Base-by-base conservation (phyloP, 2,888 invertebrate species). In the Clusia tigrina region DNA sequence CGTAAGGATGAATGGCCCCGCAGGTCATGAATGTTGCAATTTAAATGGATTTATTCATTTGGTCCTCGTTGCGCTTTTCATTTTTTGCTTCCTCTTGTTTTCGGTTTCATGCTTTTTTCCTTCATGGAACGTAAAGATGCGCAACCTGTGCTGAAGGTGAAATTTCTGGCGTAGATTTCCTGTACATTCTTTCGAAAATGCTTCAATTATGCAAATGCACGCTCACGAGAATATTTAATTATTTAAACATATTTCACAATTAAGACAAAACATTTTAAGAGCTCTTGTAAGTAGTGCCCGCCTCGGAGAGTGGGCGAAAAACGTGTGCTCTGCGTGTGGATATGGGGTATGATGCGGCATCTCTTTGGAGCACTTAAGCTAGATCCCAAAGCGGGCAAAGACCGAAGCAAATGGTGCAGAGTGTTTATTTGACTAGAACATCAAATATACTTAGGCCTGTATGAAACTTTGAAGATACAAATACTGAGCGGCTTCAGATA, bases 11-110 rank as follows among this genome's bases (percentile, higher is more conserved):
- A 74, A 77, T 72, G 69, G 69, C 67, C 70, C 73, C 76, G 69
- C 71, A 74, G 74, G 76, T 76, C 78, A 76, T 74, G 74, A 74
- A 78, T 77, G 75, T 74, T 74, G 77, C 74, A 78, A 76, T 78
- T 77, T 74, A 78, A 78, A 78, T 74, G 73, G 73, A 78, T 78
- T 78, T 74, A 78, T 78, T 76, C 75, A 78, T 78, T 78, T 77
- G 70, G 61, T 61, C 66, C 62, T 63, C 24, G 59, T 66, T 60
- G 60, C 60, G 58, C 64, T 54, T 59, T 65, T 64, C n/a, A 2
- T 63, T 60, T 6, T 10, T 24, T 54, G 15, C 54, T 25, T 37
- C 38, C 38, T 38, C 55, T 23, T 38, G 55, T 38, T n/a, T n/a
- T n/a, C n/a, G n/a, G n/a, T n/a, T n/a, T n/a, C n/a, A n/a, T n/a